Percentiles rank a stretch among this genome's conserved stretches.
phyloP scores from a whole-genome alignment of 2,797 vertebrate genomes.

The Decapterus maruadsi region DNA sequence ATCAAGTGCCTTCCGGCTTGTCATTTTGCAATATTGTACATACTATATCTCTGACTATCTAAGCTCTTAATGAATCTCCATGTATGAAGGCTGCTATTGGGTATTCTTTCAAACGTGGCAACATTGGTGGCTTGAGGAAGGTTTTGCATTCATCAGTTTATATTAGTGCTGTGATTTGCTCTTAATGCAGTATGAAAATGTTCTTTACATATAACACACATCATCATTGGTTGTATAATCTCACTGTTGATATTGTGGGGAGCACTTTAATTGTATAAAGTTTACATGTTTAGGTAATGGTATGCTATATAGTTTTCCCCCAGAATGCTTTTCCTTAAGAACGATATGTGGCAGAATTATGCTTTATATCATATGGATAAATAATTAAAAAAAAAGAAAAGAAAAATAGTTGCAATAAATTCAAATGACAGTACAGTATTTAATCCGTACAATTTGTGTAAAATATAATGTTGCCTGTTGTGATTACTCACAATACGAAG shows the following conservation, averaged over 20 bases:
- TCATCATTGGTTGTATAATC: conserved; percentile 63
- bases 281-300: conserved; percentile 74
- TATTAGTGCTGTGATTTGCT: conserved; percentile 60
- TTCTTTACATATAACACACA: conserved; percentile 52
- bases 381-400: conserved; percentile 35
- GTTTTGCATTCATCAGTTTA: conserved; percentile 62
- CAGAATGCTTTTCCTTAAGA: conserved; percentile 45
- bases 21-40: conserved; percentile 74
- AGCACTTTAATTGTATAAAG: conserved; percentile 81
- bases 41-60: conserved; percentile 42
- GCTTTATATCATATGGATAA: conserved; percentile 69
- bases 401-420: conserved; percentile 62
- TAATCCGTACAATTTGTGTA: conserved; percentile 74
- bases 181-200: conserved; percentile 60
- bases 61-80: conserved; percentile 18
- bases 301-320: conserved; percentile 54
- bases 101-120: conserved; percentile 49
- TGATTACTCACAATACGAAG: conserved; percentile 60
- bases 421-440: conserved; percentile 64
- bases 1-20: conserved; percentile 84
- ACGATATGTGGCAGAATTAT: conserved; percentile 45
- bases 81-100: conserved; percentile 51
- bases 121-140: conserved; percentile 56
- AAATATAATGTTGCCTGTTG: conserved; percentile 69
- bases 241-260: conserved; percentile 71